A percentile compares a stretch with the other conserved stretches of the same genome.
Evolutionary conservation across 2,888 invertebrate genomes (phyloP).

Genomic region (Lypha dubia): DNA sequence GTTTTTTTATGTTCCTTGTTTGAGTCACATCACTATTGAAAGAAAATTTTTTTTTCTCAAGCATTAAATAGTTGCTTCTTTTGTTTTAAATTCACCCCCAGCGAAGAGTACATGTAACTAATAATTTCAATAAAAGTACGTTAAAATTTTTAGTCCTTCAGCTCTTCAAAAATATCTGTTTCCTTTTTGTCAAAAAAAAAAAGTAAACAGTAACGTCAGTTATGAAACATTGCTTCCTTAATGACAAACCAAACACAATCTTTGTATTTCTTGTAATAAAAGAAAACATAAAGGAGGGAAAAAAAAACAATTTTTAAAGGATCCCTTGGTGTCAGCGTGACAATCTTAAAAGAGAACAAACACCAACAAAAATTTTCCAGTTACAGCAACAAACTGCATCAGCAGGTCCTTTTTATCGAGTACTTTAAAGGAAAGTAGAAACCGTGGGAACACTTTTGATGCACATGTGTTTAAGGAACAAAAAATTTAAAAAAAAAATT

Average conservation of each 20-base stretch:
- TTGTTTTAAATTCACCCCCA: conserved; percentile 15
- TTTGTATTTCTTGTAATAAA: conserved; percentile 38
- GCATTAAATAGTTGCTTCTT: conserved; percentile 2
- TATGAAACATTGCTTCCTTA: conserved; percentile 68
- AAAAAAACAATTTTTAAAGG: conserved; percentile 42
- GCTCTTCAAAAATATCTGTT: conserved; percentile 34
- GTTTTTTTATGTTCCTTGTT: background rate
- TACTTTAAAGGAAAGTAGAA: conserved; percentile 73
- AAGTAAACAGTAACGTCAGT: conserved; percentile 56
- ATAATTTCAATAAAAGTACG: conserved; percentile 18
- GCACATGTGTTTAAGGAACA: conserved; percentile 69
- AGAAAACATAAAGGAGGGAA: conserved; percentile 43
- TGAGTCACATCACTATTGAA: background rate
- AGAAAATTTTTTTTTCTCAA: conserved; percentile 6
- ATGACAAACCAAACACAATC: conserved; percentile 48
- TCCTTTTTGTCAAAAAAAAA: conserved; percentile 36
- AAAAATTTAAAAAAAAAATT: no score
- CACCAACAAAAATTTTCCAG: conserved; percentile 42
- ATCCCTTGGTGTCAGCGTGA: conserved; percentile 54
- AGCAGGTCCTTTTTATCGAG: conserved; percentile 70
- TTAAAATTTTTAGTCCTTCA: conserved; percentile 15
- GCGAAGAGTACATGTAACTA: conserved; percentile 33
- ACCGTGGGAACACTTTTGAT: conserved; percentile 73
- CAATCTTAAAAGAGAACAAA: conserved; percentile 62
- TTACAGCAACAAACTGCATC: conserved; percentile 58